Base-by-base conservation (phyloP, 2,888 invertebrate genomes). In the Leptopilina syphax region DNA sequence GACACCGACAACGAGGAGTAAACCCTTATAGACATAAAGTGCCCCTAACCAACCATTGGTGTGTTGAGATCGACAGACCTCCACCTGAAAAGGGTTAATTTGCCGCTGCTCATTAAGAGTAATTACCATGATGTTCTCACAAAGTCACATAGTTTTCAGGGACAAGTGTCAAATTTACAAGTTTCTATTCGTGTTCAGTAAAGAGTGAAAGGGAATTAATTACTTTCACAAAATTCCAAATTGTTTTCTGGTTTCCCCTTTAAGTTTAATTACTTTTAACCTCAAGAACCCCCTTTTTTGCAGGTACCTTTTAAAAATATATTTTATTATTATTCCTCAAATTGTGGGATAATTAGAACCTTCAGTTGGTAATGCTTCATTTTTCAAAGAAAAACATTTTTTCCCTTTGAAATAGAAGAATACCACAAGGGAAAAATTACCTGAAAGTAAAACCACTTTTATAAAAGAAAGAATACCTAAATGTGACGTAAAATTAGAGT, bases 21-120 rank as follows among this genome's bases (percentile, higher is more conserved):
- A 94, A 1, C 97, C 97, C 92, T 98, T 98, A 93, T 98, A 98
- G 9, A 96, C 96, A 92, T 98, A 98, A 12, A 98, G 94, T 0
- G 95, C 96, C 76, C 97, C 96, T n/a, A 97, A 93, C 98, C 98
- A 98, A 73, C 96, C 96, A 65, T 96, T 95, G 12, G 96, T 97
- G 92, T 97, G 96, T 86, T 96, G 95, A 0, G 97, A 98, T 87
- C 96, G 95, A 92, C 98, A 98, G 50, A 97, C 95, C 93, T 97
- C 97, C 87, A 98, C 95, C 96, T 98, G 94, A 13, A 73, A 50
- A 82, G 78, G 80, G 81, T 84, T 85, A 86, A 85, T 85, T 81
- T 78, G 79, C 18, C 66, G 27, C 73, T 76, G 12, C 76, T 85
- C 76, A 79, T 83, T 80, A 77, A 70, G 66, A 77, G 68, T 80